Evolutionary conservation across 2,888 invertebrate species (phyloP).

Genomic region (Eilema caniola): DNA sequence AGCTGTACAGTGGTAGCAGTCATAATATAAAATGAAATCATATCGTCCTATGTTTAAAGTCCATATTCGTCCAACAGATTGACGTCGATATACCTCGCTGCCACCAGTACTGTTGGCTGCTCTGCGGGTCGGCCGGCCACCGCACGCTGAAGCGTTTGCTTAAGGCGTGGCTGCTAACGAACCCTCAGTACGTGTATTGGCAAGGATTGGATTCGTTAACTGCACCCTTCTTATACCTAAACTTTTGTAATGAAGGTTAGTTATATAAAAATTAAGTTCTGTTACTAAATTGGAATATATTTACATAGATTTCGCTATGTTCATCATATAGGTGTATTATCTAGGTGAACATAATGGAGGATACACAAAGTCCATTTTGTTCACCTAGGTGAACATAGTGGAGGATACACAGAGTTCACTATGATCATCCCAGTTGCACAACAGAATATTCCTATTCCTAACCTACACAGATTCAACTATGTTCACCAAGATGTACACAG

Average conservation of each 20-base stretch:
- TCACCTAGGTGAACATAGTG: too few relatives aligned
- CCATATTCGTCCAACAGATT: slow-evolving; percentile 88
- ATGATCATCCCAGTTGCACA: too few relatives aligned
- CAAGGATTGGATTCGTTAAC: slow-evolving; percentile 99
- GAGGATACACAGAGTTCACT: too few relatives aligned
- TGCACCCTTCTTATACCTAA: slow-evolving; percentile 98
- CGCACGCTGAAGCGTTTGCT: slow-evolving; percentile 95
- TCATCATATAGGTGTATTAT: too few relatives aligned
- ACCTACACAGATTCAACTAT: too few relatives aligned
- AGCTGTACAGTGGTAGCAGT: too few relatives aligned
- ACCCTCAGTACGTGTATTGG: slow-evolving; percentile 99
- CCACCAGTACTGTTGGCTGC: slow-evolving; percentile 98
- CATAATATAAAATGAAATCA: too few relatives aligned
- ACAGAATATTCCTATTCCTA: too few relatives aligned
- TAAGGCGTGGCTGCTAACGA: slow-evolving; percentile 98
- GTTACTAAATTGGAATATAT: neutral
- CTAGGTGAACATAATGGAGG: neutral
- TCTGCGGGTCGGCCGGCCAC: slow-evolving; percentile 98
- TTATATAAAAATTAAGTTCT: neutral
- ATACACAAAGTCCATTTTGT: too few relatives aligned
- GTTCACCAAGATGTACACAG: too few relatives aligned
- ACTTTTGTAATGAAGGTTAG: slow-evolving; percentile 98
- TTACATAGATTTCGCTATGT: neutral
- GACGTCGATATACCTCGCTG: slow-evolving; percentile 99
- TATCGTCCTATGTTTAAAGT: neutral